Evolutionary conservation across 2,797 vertebrate genomes (phyloP), one percentile per base, ranked within the genome.

Genomic region (Apodemus agrarius): DNA sequence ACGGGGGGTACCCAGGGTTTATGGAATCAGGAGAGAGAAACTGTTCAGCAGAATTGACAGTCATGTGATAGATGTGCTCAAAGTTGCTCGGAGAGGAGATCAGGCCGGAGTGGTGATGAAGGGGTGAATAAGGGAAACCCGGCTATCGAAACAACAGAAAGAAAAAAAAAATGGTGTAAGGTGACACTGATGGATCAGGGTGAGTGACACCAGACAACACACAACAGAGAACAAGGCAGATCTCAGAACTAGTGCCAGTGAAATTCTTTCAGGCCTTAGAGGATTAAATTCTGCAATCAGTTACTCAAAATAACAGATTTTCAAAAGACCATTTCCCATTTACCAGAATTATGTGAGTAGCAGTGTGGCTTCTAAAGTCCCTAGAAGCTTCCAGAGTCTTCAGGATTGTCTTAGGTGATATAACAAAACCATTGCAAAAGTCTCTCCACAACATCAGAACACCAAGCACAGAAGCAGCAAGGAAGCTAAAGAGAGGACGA

Each of bases 21-120:
- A 98, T 98, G 98, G 98, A 98, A 97, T 99, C 98, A 69, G 98
- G 98, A 98, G 98, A 99, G 98, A 99, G 99, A 98, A 99, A 99
- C 97, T 99, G 99, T 98, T 99, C 99, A 61, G 99, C 99, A 97
- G 99, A 99, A 98, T 98, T 99, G 98, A 99, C 98, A 98, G 99
- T 99, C 99, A 99, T 99, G 98, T 99, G 99, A 99, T 99, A 99
- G 98, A 99, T 98, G 99, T 99, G 99, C 98, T 99, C 99, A 97
- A 99, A 99, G 99, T 99, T 99, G 98, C 98, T 99, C 97, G 99
- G 99, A 98, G 99, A 98, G 98, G 99, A 99, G 99, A 99, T 99
- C 98, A 99, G 98, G 97, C 98, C 79, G 98, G 98, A 98, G 97
- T 98, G 98, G 96, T 98, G 99, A 98, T 98, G 98, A 98, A 99